Percentiles rank a stretch among this genome's conserved stretches.
These are phyloP conservation scores for Steatocranus sp. DNA, from an alignment of 2,797 vertebrate species.

Conservation along the genomic window DNA sequence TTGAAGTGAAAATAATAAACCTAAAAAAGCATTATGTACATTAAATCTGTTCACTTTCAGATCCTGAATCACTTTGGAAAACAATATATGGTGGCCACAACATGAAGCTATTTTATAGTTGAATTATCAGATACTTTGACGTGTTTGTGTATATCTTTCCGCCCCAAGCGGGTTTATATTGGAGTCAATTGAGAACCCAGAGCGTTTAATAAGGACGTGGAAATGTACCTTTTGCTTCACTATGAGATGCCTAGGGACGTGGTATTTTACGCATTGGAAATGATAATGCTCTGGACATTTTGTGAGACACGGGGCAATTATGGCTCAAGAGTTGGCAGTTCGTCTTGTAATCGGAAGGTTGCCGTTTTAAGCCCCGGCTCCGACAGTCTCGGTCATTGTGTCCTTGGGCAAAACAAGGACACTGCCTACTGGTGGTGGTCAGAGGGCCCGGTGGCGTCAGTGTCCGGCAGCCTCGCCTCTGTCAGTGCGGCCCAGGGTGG, in stretches of 20 bases:
- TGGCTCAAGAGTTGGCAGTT: neutral
- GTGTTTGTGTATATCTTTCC: neutral
- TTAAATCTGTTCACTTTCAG: neutral
- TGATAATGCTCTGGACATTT: neutral
- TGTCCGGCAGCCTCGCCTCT: neutral
- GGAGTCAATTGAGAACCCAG: neutral
- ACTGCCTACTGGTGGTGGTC: too few relatives aligned
- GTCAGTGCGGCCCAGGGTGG: neutral
- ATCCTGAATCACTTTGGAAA: neutral
- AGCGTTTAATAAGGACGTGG: fast-evolving
- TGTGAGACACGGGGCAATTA: neutral
- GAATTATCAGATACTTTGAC: neutral
- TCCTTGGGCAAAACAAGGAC: neutral
- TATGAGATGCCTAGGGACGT: neutral
- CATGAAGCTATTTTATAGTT: neutral
- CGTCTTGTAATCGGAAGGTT: neutral
- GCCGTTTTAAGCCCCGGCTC: fast-evolving
- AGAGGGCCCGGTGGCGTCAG: too few relatives aligned
- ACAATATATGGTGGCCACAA: neutral
- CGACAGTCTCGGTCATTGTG: fast-evolving
- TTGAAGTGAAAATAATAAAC: neutral
- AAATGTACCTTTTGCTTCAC: neutral
- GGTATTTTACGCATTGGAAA: neutral
- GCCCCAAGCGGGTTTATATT: neutral
- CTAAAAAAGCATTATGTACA: neutral